Conservation (phyloP, 1,140 invertebrate genomes). For the Mercenaria mercenaria region DNA sequence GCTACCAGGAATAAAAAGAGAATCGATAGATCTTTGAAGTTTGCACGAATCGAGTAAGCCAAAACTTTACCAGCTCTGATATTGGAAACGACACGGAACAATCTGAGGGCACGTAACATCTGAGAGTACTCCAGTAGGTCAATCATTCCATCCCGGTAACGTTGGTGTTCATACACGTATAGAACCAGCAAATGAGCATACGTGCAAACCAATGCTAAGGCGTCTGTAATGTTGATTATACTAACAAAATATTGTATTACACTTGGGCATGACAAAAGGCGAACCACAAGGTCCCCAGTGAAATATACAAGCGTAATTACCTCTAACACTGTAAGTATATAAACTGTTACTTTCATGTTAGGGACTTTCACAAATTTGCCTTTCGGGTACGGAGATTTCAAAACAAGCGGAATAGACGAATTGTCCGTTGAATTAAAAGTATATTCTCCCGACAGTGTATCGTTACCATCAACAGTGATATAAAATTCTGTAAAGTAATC, state of each 20-base stretch:
- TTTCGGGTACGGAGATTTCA: not conserved
- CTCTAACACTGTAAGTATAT: not conserved
- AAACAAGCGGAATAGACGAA: not conserved
- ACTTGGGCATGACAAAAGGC: slow-evolving; percentile 29
- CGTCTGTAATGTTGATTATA: slow-evolving; percentile 45
- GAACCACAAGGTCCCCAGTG: slow-evolving; percentile 4
- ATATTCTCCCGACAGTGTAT: not conserved
- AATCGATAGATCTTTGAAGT: not conserved
- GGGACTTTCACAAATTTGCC: slow-evolving; percentile 30
- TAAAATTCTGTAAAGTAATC: not conserved
- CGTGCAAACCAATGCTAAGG: slow-evolving; percentile 30
- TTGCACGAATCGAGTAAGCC: not conserved
- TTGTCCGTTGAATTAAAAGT: not conserved
- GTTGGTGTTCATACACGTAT: not conserved
- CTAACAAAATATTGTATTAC: slow-evolving; percentile 30
- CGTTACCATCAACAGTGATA: not conserved
- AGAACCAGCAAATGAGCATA: slow-evolving; percentile 10
- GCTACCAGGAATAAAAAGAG: not conserved
- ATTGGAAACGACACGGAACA: slow-evolving; percentile 24
- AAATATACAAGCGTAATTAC: slow-evolving; percentile 23
- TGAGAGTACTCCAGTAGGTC: slow-evolving; percentile 31
- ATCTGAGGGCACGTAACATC: slow-evolving; percentile 17
- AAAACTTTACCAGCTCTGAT: slow-evolving; percentile 11
- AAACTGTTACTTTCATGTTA: slow-evolving; percentile 10
- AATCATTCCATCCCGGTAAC: slow-evolving; percentile 6